Evolutionary conservation across 2,888 invertebrate species (phyloP).

Genomic region (Drosophila parthenogenetica): DNA sequence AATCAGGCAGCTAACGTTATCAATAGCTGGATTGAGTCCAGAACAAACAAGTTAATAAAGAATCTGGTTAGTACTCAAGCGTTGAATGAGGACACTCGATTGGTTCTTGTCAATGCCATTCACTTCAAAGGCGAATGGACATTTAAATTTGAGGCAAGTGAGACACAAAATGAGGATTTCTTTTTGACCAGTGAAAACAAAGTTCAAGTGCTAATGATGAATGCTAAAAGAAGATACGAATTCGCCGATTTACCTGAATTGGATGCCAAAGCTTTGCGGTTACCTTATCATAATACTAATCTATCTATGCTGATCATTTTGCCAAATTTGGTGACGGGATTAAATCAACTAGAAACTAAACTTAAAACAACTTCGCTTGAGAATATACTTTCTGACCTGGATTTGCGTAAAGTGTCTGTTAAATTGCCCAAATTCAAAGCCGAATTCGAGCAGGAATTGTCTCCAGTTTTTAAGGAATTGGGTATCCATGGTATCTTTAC

Average conservation of each 20-base stretch:
- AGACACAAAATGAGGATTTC: conserved; percentile 88
- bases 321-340: conserved; percentile 88
- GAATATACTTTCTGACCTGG: conserved; percentile 87
- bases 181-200: conserved; percentile 85
- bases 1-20: conserved; percentile 87
- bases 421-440: conserved; percentile 90
- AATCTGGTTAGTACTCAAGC: conserved; percentile 88
- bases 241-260: conserved; percentile 62
- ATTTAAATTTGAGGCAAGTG: conserved; percentile 88
- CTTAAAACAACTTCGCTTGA: conserved; percentile 86
- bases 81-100: conserved; percentile 86
- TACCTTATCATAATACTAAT: conserved; percentile 89
- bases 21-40: conserved; percentile 91
- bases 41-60: conserved; percentile 92
- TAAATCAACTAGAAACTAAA: conserved; percentile 87
- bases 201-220: conserved; percentile 89
- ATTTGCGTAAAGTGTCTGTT: conserved; percentile 81
- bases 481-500: conserved; percentile 89
- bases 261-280: conserved; percentile 86
- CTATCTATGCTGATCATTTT: conserved; percentile 91
- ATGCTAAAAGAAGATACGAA: conserved; percentile 76
- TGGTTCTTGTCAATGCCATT: conserved; percentile 92
- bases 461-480: conserved; percentile 85
- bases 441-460: conserved; percentile 54
- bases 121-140: conserved; percentile 93